Base-by-base conservation (phyloP, 2,797 vertebrate species). In the Oreonectes daqikongensis region DNA sequence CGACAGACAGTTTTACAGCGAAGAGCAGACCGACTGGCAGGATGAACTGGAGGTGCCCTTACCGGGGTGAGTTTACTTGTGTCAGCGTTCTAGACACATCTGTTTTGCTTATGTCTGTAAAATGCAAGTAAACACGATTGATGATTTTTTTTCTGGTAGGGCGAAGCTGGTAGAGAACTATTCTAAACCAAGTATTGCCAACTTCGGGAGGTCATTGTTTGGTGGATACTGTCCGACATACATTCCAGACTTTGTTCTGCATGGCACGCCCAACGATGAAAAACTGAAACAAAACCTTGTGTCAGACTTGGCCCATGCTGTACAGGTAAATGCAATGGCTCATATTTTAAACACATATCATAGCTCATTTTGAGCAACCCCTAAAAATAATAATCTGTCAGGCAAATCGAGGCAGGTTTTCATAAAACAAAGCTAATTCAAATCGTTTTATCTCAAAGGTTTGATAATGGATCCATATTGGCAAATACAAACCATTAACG, bases 201-300 rank as follows among this genome's bases (percentile, higher is more conserved):
- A 98, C 88, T 99, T 98, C 78, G 97, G 97, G 81, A 95, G 96
- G 77, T 98, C 97, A 26, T 90, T 99, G 74, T 94, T 99, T n/a
- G 98, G 96, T 75, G 97, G 97, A 79, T 99, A 96, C 91, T 99
- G 98, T 84, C 95, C 96, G 18, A 94, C 95, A 73, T 99, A 99
- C 0, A 96, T 99, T 80, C 96, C 98, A 48, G 98, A 99, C 93
- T 99, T 99, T 82, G 96, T 98, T 85, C 92, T 99, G 87, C 98
- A 99, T 81, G 98, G 98, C 83, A 89, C 96, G 85, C 95, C 95
- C 71, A 96, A 90, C 69, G 98, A 99, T 61, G 96, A 97, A 74
- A 96, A 94, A 84, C 93, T 99, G 72, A 92, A 94, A 77, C 96
- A 98, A 86, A 95, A 91, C 81, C 95, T 99, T 82, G 87, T 92